These are phyloP conservation scores for Hapalemur alaotrensis DNA, from an alignment of 2,797 vertebrate genomes.

Conservation along the genomic window DNA sequence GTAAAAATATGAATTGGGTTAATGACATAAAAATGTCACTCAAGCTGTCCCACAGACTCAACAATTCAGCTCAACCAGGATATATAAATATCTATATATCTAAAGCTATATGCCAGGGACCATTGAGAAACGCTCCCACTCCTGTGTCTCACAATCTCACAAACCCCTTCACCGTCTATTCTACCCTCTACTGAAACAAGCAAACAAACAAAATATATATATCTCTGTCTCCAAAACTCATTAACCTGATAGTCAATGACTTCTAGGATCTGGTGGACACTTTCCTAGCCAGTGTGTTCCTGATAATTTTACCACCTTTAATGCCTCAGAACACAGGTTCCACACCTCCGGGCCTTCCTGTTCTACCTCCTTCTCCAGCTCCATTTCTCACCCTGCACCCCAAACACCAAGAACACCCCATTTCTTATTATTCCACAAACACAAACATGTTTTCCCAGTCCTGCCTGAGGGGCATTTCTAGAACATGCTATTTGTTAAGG, in stretches of 20 bases:
- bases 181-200: neutral
- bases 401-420: neutral
- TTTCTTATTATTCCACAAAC: neutral
- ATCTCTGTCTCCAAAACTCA: neutral
- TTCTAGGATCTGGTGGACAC: neutral
- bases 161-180: neutral
- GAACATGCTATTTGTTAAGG: neutral
- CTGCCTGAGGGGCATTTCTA: neutral
- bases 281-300: neutral
- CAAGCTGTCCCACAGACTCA: neutral
- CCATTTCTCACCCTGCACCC: neutral
- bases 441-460: neutral
- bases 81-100: neutral
- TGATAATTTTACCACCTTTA: neutral
- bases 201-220: neutral
- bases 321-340: neutral
- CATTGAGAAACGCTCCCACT: rapidly evolving
- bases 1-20: neutral
- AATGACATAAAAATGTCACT: conserved; percentile 45
- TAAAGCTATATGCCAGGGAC: neutral
- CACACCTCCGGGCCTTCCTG: neutral
- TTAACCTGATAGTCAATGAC: neutral
- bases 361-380: neutral
- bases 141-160: neutral
- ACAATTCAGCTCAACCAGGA: neutral